phyloP scores from a whole-genome alignment of 2,888 invertebrate genomes.

The Steinernema carpocapsae region DNA sequence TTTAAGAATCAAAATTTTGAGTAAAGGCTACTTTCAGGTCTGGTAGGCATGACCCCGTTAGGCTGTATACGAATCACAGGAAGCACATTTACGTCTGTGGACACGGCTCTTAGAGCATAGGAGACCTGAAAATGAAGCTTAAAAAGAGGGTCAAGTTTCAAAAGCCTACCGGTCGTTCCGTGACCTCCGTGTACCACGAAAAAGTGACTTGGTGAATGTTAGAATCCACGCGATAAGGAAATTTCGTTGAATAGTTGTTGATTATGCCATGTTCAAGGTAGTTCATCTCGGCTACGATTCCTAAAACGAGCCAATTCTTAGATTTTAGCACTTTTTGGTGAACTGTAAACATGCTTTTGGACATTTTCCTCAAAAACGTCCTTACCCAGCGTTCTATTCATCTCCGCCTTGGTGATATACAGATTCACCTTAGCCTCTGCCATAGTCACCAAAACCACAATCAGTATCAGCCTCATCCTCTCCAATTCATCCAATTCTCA shows the following conservation, averaged over 20 bases:
- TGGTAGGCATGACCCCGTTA: conserved; percentile 58
- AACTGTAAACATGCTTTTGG: background rate
- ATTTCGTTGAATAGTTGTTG: conserved; percentile 63
- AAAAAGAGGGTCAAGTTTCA: background rate
- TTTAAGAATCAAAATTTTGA: conserved; percentile 30
- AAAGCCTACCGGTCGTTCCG: conserved; percentile 34
- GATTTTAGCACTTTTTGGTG: too few relatives aligned
- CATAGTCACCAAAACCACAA: background rate
- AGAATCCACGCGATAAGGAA: conserved; percentile 60
- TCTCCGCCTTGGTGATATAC: conserved; percentile 64
- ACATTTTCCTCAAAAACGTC: too few relatives aligned
- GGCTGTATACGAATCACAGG: conserved; percentile 60
- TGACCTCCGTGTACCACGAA: conserved; percentile 59
- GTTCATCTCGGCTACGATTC: conserved; percentile 62
- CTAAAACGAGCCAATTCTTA: too few relatives aligned
- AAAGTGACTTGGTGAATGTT: conserved; percentile 61
- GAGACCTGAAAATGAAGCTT: conserved; percentile 41
- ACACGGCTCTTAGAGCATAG: conserved; percentile 55
- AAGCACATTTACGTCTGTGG: conserved; percentile 66
- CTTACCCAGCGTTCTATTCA: conserved; percentile 67
- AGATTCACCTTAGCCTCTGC: conserved; percentile 48
- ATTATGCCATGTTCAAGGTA: conserved; percentile 63
- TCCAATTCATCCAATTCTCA: too few relatives aligned
- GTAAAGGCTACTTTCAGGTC: conserved; percentile 53
- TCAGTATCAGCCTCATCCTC: too few relatives aligned